phyloP scores from a whole-genome alignment of 2,113 vertebrate genomes.

The Progne subis region DNA sequence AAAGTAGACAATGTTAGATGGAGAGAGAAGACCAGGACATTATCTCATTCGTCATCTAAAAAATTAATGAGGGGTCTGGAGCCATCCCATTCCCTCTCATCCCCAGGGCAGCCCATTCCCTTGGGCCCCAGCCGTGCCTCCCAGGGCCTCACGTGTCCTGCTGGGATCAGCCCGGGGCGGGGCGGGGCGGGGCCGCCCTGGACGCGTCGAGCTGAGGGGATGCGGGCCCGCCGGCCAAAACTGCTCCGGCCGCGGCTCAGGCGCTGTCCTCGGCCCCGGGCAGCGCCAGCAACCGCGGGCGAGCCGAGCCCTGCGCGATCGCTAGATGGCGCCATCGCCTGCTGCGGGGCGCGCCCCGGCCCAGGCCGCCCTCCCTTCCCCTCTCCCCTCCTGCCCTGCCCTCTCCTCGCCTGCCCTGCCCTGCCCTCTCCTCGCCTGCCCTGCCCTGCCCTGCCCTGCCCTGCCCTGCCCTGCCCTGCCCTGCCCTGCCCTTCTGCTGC shows the following conservation, averaged over 20 bases:
- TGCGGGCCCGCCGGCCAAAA: neutral
- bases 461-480: neutral
- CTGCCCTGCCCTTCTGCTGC: no score
- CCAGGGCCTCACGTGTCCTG: no score
- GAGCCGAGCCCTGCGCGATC: fast-evolving
- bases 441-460: no score
- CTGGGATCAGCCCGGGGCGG: no score
- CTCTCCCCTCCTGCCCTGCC: neutral
- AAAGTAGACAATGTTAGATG: neutral
- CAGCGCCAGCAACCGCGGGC: neutral
- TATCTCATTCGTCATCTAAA: neutral
- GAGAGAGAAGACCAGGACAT: neutral
- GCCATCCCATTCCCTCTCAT: neutral
- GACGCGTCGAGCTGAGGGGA: no score
- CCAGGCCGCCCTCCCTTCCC: no score
- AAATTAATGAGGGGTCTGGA: neutral
- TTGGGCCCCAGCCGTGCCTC: no score
- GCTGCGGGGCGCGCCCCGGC: neutral
- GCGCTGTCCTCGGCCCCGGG: fast-evolving
- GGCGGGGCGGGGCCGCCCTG: no score
- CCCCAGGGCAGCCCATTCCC: no score
- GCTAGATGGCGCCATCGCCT: neutral
- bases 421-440: neutral
- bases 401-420: no score
- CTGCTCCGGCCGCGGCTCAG: fast-evolving